Base-by-base conservation (phyloP, 2,888 invertebrate genomes). In the Salpingus planirostris region DNA sequence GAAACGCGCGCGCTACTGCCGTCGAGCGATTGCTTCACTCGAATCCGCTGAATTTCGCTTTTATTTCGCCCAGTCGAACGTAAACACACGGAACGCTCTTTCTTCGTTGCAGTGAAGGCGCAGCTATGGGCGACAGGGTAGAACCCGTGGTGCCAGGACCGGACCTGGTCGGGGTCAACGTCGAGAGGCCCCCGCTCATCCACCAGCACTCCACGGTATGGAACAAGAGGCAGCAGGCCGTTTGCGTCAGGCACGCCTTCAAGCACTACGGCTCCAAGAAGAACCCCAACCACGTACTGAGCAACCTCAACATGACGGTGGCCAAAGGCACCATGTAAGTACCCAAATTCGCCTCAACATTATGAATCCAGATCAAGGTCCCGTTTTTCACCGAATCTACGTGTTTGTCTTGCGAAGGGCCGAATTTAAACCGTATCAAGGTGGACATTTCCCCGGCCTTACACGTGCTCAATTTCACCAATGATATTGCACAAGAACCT, bases 271-370 rank as follows among this genome's bases (percentile, higher is more conserved):
- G 92, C 44, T 81, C 82, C 49, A 86, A 83, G 62, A 88, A 86
- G 60, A 79, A 85, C 51, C 82, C 86, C 31, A 85, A 88, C 60
- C 83, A 85, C 48, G 90, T 92, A 25, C 73, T 93, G 41, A 82
- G 82, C 57, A 84, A 89, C 65, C 77, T 93, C 42, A 86, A 85
- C 67, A 89, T 93, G 86, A 90, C 90, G 34, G 92, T 93, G 41
- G 85, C 84, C 49, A 89, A 89, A 65, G 93, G 92, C 54, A 87
- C 90, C 44, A 93, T 93, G 92, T 92, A 67, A 89, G 88, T 80
- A 54, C 13, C 14, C 11, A 12, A 27, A 24, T 18, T 18, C 18
- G 5, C 5, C 18, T 6, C 18, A 6, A 8, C 5, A 23, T 7
- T 23, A 4, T 23, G 23, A 23, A 23, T 23, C 10, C 4, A 23